These are phyloP conservation scores for Mercenaria mercenaria DNA, from an alignment of 1,140 invertebrate species.

Conservation along the genomic window DNA sequence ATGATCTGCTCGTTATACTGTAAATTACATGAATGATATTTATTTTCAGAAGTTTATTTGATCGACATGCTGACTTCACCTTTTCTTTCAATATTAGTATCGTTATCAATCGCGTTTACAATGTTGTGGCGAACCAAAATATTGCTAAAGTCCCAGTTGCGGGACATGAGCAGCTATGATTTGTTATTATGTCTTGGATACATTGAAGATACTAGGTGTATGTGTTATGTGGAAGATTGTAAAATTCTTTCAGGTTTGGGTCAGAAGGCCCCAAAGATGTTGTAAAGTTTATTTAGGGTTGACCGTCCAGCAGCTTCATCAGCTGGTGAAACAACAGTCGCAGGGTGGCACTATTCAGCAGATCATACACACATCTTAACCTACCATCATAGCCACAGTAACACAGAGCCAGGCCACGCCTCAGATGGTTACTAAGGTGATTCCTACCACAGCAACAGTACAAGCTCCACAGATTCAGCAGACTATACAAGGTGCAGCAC, in stretches of 20 bases:
- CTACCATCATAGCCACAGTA: conserved; percentile 82
- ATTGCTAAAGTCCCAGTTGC: too few species aligned
- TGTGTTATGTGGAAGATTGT: too few species aligned
- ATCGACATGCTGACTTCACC: too few species aligned
- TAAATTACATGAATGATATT: too few species aligned
- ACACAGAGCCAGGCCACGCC: conserved; percentile 76
- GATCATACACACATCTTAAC: conserved; percentile 77
- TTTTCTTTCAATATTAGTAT: too few species aligned
- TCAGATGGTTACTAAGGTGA: conserved; percentile 79
- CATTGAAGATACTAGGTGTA: too few species aligned
- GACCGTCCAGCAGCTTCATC: conserved; percentile 78
- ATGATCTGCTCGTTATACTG: too few species aligned
- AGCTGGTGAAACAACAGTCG: conserved; percentile 77
- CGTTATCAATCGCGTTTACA: too few species aligned
- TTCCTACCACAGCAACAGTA: conserved; percentile 64
- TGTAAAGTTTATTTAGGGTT: conserved; percentile 69
- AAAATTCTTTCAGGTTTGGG: conserved; percentile 53
- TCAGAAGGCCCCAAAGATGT: conserved; percentile 53
- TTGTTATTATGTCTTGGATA: too few species aligned
- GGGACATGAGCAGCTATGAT: too few species aligned
- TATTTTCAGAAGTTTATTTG: too few species aligned
- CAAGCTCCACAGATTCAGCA: conserved; percentile 75
- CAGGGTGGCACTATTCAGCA: conserved; percentile 73
- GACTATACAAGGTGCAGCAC: conserved; percentile 45
- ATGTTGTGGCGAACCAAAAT: too few species aligned